Evolutionary conservation across 2,113 vertebrate species (phyloP), one percentile per base, ranked within the genome.

Genomic region (Mola mola): DNA sequence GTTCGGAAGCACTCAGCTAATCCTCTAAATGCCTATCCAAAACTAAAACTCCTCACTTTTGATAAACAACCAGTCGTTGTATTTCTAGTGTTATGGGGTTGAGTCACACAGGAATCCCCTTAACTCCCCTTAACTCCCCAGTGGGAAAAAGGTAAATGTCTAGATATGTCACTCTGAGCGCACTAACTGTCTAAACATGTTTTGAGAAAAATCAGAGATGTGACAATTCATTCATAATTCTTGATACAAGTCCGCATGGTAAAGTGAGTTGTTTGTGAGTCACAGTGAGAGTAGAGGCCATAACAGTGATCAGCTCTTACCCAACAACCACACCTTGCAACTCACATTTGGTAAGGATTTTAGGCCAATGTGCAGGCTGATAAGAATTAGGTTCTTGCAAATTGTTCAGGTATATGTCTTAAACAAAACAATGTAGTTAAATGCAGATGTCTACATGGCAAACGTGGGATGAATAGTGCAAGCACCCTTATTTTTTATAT

Each of bases 11-110:
- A 76, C 63, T 60, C 10, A 34, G 64, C 75, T 91, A 92, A 93
- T 93, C 91, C 85, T 75, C 66, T 87, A 87, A 88, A 87, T 41
- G 74, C 84, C 89, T 78, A 75, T 79, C 87, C 72, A 71, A 67
- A 79, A 77, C 69, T 78, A 58, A 69, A 78, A 82, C 51, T 84
- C 75, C 65, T 75, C 79, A 84, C 70, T 81, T 79, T 84, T 75
- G 61, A 84, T 79, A 74, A 81, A 78, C 75, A 83, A 60, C 64
- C 78, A 67, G 66, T 76, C 53, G 52, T 85, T 81, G 73, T 83
- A 53, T 82, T 78, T 80, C 55, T 48, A 47, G 37, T 47, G 49
- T 50, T 51, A 50, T 62, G 48, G 31, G 52, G 49, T 41, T 43
- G 25, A 50, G n/a, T 36, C 44, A n/a, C 6, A 11, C 26, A 82